Conservation (phyloP, 2,888 invertebrate species). For the Pasiphila rectangulata region DNA sequence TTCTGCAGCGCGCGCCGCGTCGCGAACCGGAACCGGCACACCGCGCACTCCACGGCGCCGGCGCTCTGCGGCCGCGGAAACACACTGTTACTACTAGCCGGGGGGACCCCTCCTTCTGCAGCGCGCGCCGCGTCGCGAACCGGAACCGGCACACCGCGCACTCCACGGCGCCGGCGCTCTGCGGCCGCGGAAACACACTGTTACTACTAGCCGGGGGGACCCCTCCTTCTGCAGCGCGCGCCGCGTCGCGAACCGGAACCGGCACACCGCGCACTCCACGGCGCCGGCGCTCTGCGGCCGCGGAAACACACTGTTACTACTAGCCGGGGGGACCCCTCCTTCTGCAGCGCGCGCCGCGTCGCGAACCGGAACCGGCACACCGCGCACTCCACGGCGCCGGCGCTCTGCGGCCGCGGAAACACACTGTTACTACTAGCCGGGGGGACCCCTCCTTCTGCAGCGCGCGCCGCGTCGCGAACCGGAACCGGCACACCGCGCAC, state of each 20-base stretch:
- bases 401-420: conserved; percentile 52
- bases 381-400: conserved; percentile 60
- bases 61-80: conserved; percentile 56
- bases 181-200: too few species aligned
- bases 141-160: conserved; percentile 66
- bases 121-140: conserved; percentile 58
- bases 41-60: conserved; percentile 58
- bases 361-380: conserved; percentile 69
- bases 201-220: too few species aligned
- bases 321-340: too few species aligned
- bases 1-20: conserved; percentile 61
- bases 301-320: too few species aligned
- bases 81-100: too few species aligned
- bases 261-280: conserved; percentile 61
- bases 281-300: conserved; percentile 59
- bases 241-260: conserved; percentile 63
- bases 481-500: too few species aligned
- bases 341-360: conserved; percentile 58
- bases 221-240: conserved; percentile 61
- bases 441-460: too few species aligned
- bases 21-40: conserved; percentile 68
- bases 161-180: conserved; percentile 62
- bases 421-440: too few species aligned
- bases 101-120: too few species aligned
- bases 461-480: too few species aligned